Base-by-base conservation (phyloP, 1,140 invertebrate species). In the Radopholus similis region DNA sequence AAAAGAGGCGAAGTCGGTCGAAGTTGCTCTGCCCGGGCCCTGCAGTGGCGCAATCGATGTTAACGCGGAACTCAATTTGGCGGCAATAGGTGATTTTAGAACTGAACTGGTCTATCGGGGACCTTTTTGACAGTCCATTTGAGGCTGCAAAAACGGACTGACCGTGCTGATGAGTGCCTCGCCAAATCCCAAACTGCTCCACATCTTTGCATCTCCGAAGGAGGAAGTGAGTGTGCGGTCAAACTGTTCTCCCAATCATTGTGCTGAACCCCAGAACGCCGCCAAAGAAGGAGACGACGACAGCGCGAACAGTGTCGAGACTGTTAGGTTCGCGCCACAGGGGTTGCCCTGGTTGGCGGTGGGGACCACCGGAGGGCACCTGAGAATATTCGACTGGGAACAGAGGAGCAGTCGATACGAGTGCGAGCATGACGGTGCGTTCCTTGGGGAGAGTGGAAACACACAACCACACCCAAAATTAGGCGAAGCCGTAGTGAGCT, bases 261-360 rank as follows among this genome's bases (percentile, higher is more conserved):
- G 11, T 13, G 38, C 18, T n/a, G n/a, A n/a, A n/a, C n/a, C n/a
- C n/a, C n/a, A n/a, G n/a, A 40, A 71, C 30, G 34, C 15, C n/a
- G 30, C 53, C 9, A 30, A 55, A 26, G 69, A 67, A 42, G 32
- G 56, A 15, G 44, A 38, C 15, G 23, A 8, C 34, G 5, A 30
- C 4, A 32, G 11, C 28, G 65, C 28, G 3, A 44, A 59, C 21
- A 75, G 28, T 21, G 66, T 72, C n/a, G 71, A 72, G 38, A 26
- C 34, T 18, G 38, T 72, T 0, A 49, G 35, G 6, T 72, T 72
- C 56, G 47, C 37, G 40, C 64, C 71, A 4, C 30, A 53, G 9
- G 35, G 58, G 23, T 67, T 58, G 66, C 68, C 59, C 5, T 72
- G 71, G 71, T n/a, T 72, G 26, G 71, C 71, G 8, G 64, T 71